Evolutionary conservation across 2,797 vertebrate genomes (phyloP), one percentile per base, ranked within the genome.

Genomic region (Parambassis ranga): DNA sequence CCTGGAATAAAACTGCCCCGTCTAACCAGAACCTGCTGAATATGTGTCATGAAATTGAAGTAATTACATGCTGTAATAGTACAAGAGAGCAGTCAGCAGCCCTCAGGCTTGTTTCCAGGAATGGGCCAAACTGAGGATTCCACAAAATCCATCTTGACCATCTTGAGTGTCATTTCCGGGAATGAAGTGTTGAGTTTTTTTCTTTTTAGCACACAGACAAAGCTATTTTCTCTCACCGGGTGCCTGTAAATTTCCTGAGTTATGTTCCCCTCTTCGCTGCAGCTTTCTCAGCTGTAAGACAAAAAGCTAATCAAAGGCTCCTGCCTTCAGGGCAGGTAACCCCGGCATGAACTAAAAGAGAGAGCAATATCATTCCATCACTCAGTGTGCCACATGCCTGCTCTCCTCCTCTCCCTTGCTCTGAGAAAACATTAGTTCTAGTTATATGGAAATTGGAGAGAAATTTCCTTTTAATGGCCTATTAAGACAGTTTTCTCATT

Each of bases 311-410:
- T 94, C 92, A 95, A 93, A 93, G 87, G 83, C 79, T 52, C 74
- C 77, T 65, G 92, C 91, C 93, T 91, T 80, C 81, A 69, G 84
- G 90, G 92, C 90, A 89, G 90, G 87, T 94, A 94, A 94, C 92
- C 92, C 90, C 86, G 76, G 79, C 53, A 74, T 94, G 94, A 96
- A 93, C 94, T 92, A 92, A 79, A 92, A 87, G 84, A 84, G 75
- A 80, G 92, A 67, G 92, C 92, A 93, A 92, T 92, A 92, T 91
- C 93, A 90, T 91, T 93, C 93, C 92, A 94, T 95, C 92, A 90
- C 87, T 79, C 77, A 75, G 64, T 58, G 60, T 84, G 83, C 81
- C 81, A 87, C 88, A 89, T 90, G 49, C 50, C 67, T 15, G 11
- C 57, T 28, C 86, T 85, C 82, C 81, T 87, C 77, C 74, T 58